phyloP scores from a whole-genome alignment of 1,140 invertebrate species.

The Hydropsyche tenuis region DNA sequence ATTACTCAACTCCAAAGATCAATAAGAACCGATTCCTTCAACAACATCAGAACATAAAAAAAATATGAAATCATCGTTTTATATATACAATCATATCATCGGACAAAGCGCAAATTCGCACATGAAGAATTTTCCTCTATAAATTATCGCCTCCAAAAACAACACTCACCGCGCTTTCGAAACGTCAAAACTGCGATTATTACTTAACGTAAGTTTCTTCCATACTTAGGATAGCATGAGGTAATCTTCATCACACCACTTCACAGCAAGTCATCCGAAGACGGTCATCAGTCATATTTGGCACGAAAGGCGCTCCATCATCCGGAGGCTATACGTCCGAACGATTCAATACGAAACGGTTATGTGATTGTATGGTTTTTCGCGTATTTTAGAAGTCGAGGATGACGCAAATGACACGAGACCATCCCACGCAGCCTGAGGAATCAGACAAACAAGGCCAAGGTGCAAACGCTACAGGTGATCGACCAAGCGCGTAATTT shows the following conservation, averaged over 20 bases:
- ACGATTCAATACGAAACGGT: no score
- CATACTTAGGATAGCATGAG: conserved; percentile 1
- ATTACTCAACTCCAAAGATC: no score
- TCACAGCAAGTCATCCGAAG: neutral
- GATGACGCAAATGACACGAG: neutral
- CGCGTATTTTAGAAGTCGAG: no score
- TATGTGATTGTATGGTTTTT: no score
- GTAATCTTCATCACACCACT: neutral
- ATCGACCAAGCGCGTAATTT: neutral
- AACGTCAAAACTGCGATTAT: no score
- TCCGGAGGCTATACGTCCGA: neutral
- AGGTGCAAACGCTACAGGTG: conserved; percentile 7
- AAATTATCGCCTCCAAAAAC: no score
- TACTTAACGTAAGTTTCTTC: neutral
- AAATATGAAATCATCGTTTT: neutral
- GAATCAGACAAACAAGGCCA: neutral
- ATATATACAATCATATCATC: neutral
- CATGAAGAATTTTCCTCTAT: no score
- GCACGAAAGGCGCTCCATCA: neutral
- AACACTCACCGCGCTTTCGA: no score
- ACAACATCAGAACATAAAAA: no score
- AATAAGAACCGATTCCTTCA: no score
- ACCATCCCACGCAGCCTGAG: neutral
- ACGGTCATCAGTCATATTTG: conserved; percentile 14
- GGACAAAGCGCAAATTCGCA: no score